phyloP scores from a whole-genome alignment of 1,140 invertebrate genomes.

The Solen grandis region DNA sequence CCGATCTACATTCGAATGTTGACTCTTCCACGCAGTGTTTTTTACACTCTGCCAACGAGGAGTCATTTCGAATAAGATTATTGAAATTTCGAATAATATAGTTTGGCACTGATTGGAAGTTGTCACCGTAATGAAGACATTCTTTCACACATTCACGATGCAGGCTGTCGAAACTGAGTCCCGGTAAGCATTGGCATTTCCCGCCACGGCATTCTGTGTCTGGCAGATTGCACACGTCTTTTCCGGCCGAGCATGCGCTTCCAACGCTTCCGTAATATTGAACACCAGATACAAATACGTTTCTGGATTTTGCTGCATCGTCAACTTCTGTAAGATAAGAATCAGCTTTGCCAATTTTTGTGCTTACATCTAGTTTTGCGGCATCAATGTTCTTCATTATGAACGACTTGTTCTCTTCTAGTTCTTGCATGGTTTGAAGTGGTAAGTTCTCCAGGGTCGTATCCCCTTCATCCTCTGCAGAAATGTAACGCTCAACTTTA shows the following conservation, averaged over 20 bases:
- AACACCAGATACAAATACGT: constrained; percentile 23
- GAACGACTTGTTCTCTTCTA: too few species aligned
- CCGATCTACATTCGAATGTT: constrained; percentile 10
- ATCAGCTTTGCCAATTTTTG: neutral
- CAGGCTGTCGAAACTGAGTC: constrained; percentile 28
- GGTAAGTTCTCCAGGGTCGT: too few species aligned
- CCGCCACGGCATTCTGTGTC: constrained; percentile 39
- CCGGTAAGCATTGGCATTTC: constrained; percentile 25
- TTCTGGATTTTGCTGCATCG: constrained; percentile 13
- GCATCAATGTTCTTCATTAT: too few species aligned
- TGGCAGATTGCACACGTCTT: constrained; percentile 7
- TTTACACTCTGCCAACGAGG: constrained; percentile 26
- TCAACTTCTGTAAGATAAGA: neutral
- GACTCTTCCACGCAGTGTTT: neutral
- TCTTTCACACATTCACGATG: constrained; percentile 11
- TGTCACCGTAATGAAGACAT: constrained; percentile 31
- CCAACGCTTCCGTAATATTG: constrained; percentile 25
- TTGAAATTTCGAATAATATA: constrained; percentile 42
- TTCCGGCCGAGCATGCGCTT: neutral
- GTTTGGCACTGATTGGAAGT: constrained; percentile 21
- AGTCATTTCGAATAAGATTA: neutral
- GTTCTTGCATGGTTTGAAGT: too few species aligned
- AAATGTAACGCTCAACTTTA: too few species aligned
- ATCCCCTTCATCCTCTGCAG: too few species aligned
- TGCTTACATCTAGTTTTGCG: too few species aligned